Evolutionary conservation across 2,113 vertebrate genomes (phyloP).

Genomic region (Noturus placidus): DNA sequence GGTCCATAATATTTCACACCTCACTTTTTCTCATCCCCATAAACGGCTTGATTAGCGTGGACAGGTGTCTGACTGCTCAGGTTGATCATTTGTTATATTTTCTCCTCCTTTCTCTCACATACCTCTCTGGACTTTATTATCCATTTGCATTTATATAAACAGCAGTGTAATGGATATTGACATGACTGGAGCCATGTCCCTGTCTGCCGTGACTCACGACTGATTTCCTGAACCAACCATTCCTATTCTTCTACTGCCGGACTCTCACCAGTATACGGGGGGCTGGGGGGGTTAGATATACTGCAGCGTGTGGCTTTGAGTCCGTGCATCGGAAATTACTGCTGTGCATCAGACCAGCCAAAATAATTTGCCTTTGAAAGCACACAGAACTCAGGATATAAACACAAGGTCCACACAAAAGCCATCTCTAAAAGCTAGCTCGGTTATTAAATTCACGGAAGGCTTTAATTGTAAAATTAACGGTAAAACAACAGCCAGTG

Average conservation of each 20-base stretch:
- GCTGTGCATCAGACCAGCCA: neutral
- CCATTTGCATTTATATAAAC: constrained; percentile 52
- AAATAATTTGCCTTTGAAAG: constrained; percentile 28
- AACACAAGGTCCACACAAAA: neutral
- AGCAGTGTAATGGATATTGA: constrained; percentile 44
- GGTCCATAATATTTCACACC: too few species aligned
- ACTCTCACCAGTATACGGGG: constrained; percentile 20
- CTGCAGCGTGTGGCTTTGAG: constrained; percentile 3
- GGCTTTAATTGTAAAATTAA: too few species aligned
- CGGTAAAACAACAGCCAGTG: neutral
- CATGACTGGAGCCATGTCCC: constrained; percentile 22
- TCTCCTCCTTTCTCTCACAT: constrained; percentile 29
- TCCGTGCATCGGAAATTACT: constrained; percentile 9
- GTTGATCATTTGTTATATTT: constrained; percentile 27
- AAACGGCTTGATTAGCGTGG: constrained; percentile 14
- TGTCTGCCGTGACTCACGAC: constrained; percentile 44
- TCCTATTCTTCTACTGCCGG: constrained; percentile 24
- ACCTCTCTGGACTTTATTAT: constrained; percentile 40
- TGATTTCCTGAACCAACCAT: constrained; percentile 42
- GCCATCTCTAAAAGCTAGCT: neutral
- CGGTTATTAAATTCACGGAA: neutral
- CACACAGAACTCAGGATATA: neutral
- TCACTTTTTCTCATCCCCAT: neutral
- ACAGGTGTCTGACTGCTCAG: neutral
- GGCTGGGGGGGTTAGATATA: neutral